A percentile compares a stretch with the other conserved stretches of the same genome.
Conservation (phyloP, 2,797 vertebrate genomes). For the Geotrypetes seraphini region DNA sequence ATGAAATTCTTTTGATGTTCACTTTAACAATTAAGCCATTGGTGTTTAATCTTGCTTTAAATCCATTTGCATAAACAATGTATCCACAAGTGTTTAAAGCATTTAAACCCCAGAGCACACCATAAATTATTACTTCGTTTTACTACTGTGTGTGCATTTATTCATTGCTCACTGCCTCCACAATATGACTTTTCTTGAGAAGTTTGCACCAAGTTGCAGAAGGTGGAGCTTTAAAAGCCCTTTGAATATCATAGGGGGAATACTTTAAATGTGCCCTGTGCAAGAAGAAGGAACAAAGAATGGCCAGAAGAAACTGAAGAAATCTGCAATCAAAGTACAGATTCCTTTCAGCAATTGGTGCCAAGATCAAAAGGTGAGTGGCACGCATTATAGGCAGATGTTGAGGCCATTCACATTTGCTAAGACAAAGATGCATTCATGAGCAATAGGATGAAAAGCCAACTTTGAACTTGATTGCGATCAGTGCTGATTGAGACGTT, state of each 20-base stretch:
- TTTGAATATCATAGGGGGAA: slow-evolving; percentile 3
- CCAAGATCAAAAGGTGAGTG: slow-evolving; percentile 32
- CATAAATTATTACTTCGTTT: slow-evolving; percentile 18
- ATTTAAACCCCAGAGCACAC: slow-evolving; percentile 13
- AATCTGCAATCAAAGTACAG: slow-evolving; percentile 1
- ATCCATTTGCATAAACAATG: slow-evolving; percentile 29
- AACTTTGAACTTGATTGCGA: slow-evolving; percentile 10
- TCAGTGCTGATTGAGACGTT: not conserved
- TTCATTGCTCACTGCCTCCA: slow-evolving; percentile 14
- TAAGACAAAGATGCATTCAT: slow-evolving; percentile 18
- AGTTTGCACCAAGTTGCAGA: slow-evolving; percentile 12
- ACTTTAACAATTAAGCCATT: slow-evolving; percentile 20
- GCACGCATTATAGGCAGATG: not conserved
- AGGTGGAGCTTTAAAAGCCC: not conserved
- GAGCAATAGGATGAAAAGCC: slow-evolving; percentile 15
- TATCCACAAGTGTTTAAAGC: slow-evolving; percentile 31
- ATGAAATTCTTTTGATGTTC: slow-evolving; percentile 20
- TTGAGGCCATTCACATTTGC: slow-evolving; percentile 3
- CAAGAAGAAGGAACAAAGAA: slow-evolving; percentile 8
- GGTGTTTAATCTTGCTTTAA: slow-evolving; percentile 27
- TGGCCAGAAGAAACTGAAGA: slow-evolving; percentile 9
- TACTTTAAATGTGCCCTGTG: not conserved
- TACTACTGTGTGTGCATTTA: slow-evolving; percentile 16
- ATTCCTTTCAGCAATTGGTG: slow-evolving; percentile 3
- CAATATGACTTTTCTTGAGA: slow-evolving; percentile 3